These are phyloP conservation scores for Petroica traversi DNA, from an alignment of 2,113 vertebrate genomes.

Conservation along the genomic window DNA sequence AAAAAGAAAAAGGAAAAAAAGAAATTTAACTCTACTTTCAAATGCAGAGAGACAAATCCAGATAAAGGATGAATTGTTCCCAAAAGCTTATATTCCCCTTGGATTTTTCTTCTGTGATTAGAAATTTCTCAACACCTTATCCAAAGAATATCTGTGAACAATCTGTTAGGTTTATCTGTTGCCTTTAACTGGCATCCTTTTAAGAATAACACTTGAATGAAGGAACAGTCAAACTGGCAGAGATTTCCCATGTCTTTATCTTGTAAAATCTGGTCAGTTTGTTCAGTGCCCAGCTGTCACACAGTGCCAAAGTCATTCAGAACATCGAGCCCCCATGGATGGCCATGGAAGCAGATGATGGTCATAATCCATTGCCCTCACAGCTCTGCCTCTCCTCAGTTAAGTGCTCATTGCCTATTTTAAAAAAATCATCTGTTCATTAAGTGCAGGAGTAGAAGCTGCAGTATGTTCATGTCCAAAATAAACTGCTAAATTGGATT, in stretches of 20 bases:
- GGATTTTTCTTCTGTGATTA: not conserved
- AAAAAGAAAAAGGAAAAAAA: not conserved
- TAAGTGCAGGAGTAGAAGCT: not conserved
- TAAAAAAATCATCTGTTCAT: not conserved
- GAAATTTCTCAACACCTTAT: not conserved
- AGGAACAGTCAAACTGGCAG: not conserved
- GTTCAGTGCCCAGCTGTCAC: not conserved
- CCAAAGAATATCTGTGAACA: not conserved
- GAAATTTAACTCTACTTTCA: not conserved
- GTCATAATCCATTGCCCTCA: not conserved
- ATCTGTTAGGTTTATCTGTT: not conserved
- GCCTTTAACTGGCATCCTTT: not conserved
- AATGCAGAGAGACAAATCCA: not conserved
- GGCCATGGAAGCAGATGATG: not conserved
- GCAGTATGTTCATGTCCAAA: not conserved
- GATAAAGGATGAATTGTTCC: not conserved
- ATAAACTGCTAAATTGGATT: not conserved
- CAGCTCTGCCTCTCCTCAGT: not conserved
- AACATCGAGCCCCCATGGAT: not conserved
- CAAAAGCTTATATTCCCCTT: not conserved
- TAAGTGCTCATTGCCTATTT: not conserved
- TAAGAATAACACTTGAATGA: not conserved
- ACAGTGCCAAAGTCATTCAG: not conserved
- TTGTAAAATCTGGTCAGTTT: not conserved
- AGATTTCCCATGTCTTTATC: not conserved